A percentile compares a stretch with the other conserved stretches of the same genome.
Evolutionary conservation across 2,113 vertebrate species (phyloP).

Genomic region (Eira barbara): DNA sequence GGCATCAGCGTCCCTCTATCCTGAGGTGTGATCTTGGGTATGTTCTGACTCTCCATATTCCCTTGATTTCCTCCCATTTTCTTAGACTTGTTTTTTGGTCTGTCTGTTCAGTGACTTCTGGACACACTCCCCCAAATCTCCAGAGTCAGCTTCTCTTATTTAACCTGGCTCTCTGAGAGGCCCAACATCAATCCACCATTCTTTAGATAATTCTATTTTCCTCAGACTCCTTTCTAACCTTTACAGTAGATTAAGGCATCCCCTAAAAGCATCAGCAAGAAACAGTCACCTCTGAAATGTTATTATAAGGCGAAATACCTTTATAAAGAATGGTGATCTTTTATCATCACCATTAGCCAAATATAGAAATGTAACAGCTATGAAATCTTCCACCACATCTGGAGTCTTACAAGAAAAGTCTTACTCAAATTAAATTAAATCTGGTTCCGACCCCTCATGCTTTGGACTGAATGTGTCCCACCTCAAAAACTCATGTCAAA

Average conservation of each 20-base stretch:
- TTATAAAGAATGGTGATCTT: neutral
- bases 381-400: neutral
- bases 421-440: neutral
- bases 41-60: neutral
- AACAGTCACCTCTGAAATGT: neutral
- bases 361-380: neutral
- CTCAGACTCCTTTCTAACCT: neutral
- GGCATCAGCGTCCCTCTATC: neutral
- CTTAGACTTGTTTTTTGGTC: neutral
- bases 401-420: neutral
- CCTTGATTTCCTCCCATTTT: neutral
- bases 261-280: neutral
- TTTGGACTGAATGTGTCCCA: neutral
- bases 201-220: neutral
- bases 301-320: neutral
- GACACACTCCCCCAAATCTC: neutral
- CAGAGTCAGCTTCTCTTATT: neutral
- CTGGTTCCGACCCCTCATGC: neutral
- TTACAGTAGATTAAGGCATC: neutral
- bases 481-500: neutral
- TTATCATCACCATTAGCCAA: neutral
- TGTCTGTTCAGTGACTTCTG: neutral
- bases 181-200: neutral
- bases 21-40: neutral
- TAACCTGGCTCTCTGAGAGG: neutral